These are phyloP conservation scores for Oryzias sinensis DNA, from an alignment of 2,797 vertebrate species.

Conservation along the genomic window DNA sequence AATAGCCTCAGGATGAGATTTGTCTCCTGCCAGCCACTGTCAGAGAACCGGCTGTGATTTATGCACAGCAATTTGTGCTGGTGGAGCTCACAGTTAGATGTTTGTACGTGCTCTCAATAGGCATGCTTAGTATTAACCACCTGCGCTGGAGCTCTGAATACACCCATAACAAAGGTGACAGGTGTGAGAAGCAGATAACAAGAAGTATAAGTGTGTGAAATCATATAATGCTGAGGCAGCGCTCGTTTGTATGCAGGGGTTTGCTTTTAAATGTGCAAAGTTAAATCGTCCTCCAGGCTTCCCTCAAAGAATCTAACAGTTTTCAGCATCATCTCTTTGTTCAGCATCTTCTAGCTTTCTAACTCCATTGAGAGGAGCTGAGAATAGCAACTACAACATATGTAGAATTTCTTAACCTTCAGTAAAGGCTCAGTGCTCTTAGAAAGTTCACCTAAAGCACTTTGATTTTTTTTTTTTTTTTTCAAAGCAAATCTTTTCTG, in stretches of 20 bases:
- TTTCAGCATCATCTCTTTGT: constrained; percentile 28
- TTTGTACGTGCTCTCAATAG: constrained; percentile 65
- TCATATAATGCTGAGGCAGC: constrained; percentile 22
- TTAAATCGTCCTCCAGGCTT: constrained; percentile 36
- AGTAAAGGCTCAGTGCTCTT: constrained; percentile 1
- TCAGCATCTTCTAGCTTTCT: constrained; percentile 19
- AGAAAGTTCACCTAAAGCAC: constrained; percentile 3
- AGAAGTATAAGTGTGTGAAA: constrained; percentile 18
- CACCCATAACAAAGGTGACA: constrained; percentile 47
- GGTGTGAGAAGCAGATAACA: constrained; percentile 45
- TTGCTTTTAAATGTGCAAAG: constrained; percentile 32
- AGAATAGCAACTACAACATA: constrained; percentile 28
- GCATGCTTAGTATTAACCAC: constrained; percentile 60
- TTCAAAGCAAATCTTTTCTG: neutral
- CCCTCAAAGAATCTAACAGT: constrained; percentile 21
- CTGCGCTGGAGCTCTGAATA: constrained; percentile 32
- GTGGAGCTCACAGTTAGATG: constrained; percentile 49
- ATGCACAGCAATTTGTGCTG: constrained; percentile 67
- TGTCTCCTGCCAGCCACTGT: constrained; percentile 72
- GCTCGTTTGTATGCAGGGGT: constrained; percentile 3
- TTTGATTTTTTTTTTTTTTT: neutral
- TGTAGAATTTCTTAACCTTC: constrained; percentile 28
- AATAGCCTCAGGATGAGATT: constrained; percentile 53
- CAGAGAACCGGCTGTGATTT: constrained; percentile 66
- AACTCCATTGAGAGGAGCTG: constrained; percentile 1